phyloP scores from a whole-genome alignment of 2,113 vertebrate species.

The Melanotaenia duboulayi region DNA sequence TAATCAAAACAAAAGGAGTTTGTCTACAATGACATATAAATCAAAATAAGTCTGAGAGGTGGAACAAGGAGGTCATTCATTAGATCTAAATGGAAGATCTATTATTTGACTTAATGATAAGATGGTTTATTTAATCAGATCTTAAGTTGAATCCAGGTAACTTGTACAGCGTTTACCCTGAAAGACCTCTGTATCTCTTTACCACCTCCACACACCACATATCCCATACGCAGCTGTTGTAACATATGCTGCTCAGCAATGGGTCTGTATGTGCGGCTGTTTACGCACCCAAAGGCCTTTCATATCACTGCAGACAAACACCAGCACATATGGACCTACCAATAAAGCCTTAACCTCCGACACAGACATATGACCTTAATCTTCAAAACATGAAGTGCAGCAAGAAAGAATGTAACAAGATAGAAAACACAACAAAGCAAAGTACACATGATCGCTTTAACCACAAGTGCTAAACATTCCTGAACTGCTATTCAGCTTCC shows the following conservation, averaged over 20 bases:
- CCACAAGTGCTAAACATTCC: constrained; percentile 60
- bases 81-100: not conserved
- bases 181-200: constrained; percentile 70
- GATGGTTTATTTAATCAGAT: constrained; percentile 1
- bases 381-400: constrained; percentile 62
- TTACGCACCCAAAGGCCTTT: constrained; percentile 80
- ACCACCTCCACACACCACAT: constrained; percentile 71
- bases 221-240: constrained; percentile 78
- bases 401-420: constrained; percentile 66
- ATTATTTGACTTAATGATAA: too few species aligned
- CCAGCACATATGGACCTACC: constrained; percentile 66
- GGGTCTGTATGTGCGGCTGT: constrained; percentile 73
- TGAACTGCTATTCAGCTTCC: constrained; percentile 46
- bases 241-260: constrained; percentile 79
- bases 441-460: constrained; percentile 56
- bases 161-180: constrained; percentile 26
- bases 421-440: constrained; percentile 72
- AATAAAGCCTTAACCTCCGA: constrained; percentile 76
- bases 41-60: not conserved
- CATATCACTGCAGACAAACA: constrained; percentile 76
- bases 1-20: not conserved
- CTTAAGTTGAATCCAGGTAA: constrained; percentile 49
- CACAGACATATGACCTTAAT: constrained; percentile 78
- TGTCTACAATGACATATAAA: not conserved
- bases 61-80: not conserved